These are phyloP conservation scores for Microctenopoma lineatum DNA, from an alignment of 2,797 vertebrate species.

Conservation along the genomic window DNA sequence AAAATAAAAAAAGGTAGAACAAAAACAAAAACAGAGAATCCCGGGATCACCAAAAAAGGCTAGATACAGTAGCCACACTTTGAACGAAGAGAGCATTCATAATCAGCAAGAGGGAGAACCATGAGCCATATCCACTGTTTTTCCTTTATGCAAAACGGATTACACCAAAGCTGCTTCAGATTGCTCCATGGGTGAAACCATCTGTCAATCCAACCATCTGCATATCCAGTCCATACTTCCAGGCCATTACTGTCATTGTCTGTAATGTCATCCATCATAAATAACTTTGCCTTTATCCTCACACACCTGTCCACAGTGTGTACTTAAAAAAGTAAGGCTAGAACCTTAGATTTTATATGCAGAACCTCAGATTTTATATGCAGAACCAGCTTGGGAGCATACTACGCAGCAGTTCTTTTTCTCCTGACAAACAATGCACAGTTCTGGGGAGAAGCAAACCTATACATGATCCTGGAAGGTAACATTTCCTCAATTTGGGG, in stretches of 20 bases:
- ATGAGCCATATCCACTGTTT: slow-evolving; percentile 67
- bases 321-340: slow-evolving; percentile 67
- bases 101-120: slow-evolving; percentile 80
- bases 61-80: slow-evolving; percentile 82
- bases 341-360: slow-evolving; percentile 57
- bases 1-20: slow-evolving; percentile 69
- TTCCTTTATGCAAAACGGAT: slow-evolving; percentile 80
- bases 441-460: slow-evolving; percentile 55
- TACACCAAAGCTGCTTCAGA: slow-evolving; percentile 80
- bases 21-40: slow-evolving; percentile 68
- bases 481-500: slow-evolving; percentile 61
- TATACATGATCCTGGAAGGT: slow-evolving; percentile 59
- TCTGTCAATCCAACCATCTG: slow-evolving; percentile 77
- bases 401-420: slow-evolving; percentile 55
- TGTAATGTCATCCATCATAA: slow-evolving; percentile 77
- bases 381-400: slow-evolving; percentile 55
- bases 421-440: slow-evolving; percentile 46
- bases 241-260: slow-evolving; percentile 74
- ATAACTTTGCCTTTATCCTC: slow-evolving; percentile 72
- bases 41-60: slow-evolving; percentile 67
- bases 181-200: slow-evolving; percentile 79
- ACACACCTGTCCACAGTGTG: slow-evolving; percentile 75
- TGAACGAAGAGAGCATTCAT: slow-evolving; percentile 84
- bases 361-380: slow-evolving; percentile 54
- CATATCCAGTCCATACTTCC: slow-evolving; percentile 75